Evolutionary conservation across 2,797 vertebrate species (phyloP).

Genomic region (Acipenser transmontanus): DNA sequence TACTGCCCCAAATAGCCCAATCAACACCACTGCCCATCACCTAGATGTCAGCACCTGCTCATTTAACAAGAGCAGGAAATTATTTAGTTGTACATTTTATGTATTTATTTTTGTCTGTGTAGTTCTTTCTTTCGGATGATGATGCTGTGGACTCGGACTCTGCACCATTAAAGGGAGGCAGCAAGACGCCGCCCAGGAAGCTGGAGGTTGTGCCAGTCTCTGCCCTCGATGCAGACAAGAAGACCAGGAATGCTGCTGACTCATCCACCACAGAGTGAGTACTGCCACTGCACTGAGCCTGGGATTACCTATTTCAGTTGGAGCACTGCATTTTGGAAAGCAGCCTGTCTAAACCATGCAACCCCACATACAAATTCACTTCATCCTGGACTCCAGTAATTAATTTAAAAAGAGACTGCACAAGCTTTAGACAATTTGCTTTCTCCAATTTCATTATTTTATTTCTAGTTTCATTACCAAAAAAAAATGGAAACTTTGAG

Average conservation of each 20-base stretch:
- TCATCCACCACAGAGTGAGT: constrained; percentile 55
- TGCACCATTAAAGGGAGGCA: constrained; percentile 25
- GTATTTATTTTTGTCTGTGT: background rate
- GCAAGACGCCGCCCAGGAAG: constrained; percentile 27
- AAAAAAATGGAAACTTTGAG: no score
- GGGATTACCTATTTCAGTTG: background rate
- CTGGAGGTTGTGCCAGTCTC: constrained; percentile 36
- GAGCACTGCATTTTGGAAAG: no score
- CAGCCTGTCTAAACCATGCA: background rate
- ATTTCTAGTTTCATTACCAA: no score
- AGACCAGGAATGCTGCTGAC: constrained; percentile 31
- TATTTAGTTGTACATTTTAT: background rate
- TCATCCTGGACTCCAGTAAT: background rate
- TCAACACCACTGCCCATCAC: no score
- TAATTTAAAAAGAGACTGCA: no score
- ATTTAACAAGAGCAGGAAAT: no score
- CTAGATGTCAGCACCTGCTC: background rate
- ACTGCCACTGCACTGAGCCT: background rate
- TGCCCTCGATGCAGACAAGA: constrained; percentile 25
- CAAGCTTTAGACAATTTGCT: no score
- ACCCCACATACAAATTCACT: background rate
- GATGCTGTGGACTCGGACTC: constrained; percentile 34
- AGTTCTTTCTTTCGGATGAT: constrained; percentile 66
- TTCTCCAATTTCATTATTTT: no score
- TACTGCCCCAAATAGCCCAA: no score